Evolutionary conservation across 2,888 invertebrate genomes (phyloP).

Genomic region (Eledona agricola): DNA sequence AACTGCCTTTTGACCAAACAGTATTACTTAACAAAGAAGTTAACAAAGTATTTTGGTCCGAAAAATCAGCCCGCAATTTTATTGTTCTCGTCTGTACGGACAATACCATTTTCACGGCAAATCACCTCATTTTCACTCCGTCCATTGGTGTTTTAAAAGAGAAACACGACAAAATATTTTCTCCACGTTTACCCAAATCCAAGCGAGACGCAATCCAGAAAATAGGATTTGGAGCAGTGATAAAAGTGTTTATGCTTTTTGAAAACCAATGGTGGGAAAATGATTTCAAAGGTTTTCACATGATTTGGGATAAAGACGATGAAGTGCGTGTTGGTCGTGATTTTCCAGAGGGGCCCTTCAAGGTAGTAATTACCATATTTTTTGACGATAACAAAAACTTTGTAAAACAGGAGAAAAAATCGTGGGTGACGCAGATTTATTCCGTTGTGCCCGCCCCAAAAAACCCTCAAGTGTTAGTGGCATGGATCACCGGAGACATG

Average conservation of each 20-base stretch:
- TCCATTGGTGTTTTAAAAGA: conserved; percentile 50
- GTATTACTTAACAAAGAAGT: conserved; percentile 47
- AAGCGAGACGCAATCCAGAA: conserved; percentile 44
- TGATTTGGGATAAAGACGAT: conserved; percentile 47
- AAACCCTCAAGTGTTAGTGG: conserved; percentile 69
- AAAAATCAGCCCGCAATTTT: conserved; percentile 8
- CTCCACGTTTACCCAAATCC: conserved; percentile 40
- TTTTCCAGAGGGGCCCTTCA: conserved; percentile 48
- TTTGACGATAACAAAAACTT: conserved; percentile 45
- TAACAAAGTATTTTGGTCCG: conserved; percentile 39
- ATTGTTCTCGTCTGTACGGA: conserved; percentile 61
- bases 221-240: conserved; percentile 46
- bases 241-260: conserved; percentile 46
- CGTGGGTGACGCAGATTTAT: conserved; percentile 40
- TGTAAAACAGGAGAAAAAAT: conserved; percentile 31
- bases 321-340: conserved; percentile 43
- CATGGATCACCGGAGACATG: conserved; percentile 72
- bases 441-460: conserved; percentile 35
- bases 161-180: conserved; percentile 40
- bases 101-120: conserved; percentile 64
- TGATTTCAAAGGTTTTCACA: conserved; percentile 26
- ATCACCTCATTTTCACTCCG: conserved; percentile 70
- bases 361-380: conserved; percentile 49
- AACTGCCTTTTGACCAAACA: conserved; percentile 47
- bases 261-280: conserved; percentile 43